Base-by-base conservation (phyloP, 2,797 vertebrate species). In the Scomberomorus guttatus region DNA sequence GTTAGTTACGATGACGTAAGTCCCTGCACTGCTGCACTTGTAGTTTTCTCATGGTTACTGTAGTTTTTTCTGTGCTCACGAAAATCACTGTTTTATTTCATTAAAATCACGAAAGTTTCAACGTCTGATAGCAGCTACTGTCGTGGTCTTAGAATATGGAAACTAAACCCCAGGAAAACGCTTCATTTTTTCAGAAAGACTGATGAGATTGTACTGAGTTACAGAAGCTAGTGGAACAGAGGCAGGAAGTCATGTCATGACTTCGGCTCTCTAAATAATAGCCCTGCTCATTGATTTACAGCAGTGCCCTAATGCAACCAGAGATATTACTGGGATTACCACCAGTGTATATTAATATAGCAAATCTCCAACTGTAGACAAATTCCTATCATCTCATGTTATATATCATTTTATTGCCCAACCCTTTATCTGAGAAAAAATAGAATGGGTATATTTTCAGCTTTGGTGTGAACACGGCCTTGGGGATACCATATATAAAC, bases 401-500 rank as follows among this genome's bases (percentile, higher is more conserved):
- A 2, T 70, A 44, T 42, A 80, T 76, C 6, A 77, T 34, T 74
- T 65, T 29, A 60, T 77, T 3, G 8, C 24, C 50, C 51, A 22
- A 37, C 65, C 68, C 48, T 52, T 14, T 13, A 51, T 2, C 0
- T 42, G 17, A 34, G 54, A 42, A 25, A 50, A 69, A 69, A 34
- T 39, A 73, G 42, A 55, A 60, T 20, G 5, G 0, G 11, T 44
- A 8, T 65, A 83, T 82, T 72, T 58, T 65, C 60, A 75, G 61
- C 72, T 20, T 1, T 3, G 22, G 73, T 70, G 22, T 75, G 68
- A 81, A 79, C 72, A 67, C 50, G 60, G 54, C 46, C 15, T 15
- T 10, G 32, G 52, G 13, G 51, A 20, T 6, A 25, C 77, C 46
- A 27, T 82, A 91, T 87, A 90, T 90, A 82, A 85, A 84, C 66